Percentiles rank a stretch among this genome's conserved stretches.
Evolutionary conservation across 2,888 invertebrate genomes (phyloP).

Genomic region (Bruchidius siliquastri): DNA sequence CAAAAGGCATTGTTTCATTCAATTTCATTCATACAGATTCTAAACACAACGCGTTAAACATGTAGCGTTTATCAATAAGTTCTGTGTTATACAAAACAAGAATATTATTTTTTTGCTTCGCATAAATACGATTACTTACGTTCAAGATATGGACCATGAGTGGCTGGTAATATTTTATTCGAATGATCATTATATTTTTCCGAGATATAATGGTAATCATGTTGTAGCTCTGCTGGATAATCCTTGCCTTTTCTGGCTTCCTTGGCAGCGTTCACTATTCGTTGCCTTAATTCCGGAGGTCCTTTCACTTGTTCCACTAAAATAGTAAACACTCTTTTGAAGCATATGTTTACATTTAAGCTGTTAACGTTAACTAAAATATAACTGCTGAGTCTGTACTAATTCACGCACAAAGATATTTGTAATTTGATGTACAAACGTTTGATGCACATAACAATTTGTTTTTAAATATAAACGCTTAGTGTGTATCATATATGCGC

Average conservation of each 20-base stretch:
- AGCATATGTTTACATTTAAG: background rate
- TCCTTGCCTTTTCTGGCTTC: constrained; percentile 57
- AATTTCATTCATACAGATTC: too few species aligned
- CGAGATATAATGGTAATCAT: constrained; percentile 40
- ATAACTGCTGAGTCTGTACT: too few species aligned
- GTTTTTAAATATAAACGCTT: too few species aligned
- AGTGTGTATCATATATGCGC: too few species aligned
- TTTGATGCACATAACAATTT: too few species aligned
- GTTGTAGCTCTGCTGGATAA: constrained; percentile 54
- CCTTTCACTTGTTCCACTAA: constrained; percentile 74
- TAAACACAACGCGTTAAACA: too few species aligned
- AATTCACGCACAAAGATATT: too few species aligned
- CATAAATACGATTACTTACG: constrained; percentile 33
- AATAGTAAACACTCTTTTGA: constrained; percentile 25
- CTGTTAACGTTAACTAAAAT: background rate
- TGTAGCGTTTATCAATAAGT: too few species aligned
- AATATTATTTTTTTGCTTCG: too few species aligned
- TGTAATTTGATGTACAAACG: too few species aligned
- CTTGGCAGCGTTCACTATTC: constrained; percentile 62
- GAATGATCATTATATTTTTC: constrained; percentile 41
- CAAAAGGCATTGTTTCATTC: too few species aligned
- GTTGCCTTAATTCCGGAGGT: constrained; percentile 60
- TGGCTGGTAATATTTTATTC: constrained; percentile 31
- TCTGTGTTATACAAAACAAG: background rate
- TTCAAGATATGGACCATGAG: constrained; percentile 41